A percentile compares a stretch with the other conserved stretches of the same genome.
These are phyloP conservation scores for Nysson spinosus DNA, from an alignment of 2,888 invertebrate species.

Conservation along the genomic window DNA sequence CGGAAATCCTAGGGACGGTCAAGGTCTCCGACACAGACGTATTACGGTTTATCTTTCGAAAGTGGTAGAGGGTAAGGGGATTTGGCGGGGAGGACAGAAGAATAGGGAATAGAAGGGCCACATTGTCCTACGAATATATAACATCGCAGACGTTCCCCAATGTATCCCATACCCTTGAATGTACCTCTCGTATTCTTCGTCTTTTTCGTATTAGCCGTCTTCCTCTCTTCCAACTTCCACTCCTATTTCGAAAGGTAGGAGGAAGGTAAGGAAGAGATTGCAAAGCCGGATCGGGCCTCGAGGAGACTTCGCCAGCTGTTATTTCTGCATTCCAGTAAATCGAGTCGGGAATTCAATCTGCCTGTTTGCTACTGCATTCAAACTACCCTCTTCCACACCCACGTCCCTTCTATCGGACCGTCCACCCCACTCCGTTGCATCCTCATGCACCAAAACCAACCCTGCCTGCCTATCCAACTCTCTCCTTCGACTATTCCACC, in stretches of 20 bases:
- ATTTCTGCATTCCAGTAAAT: conserved; percentile 72
- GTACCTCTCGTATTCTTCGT: conserved; percentile 39
- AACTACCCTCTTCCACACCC: conserved; percentile 47
- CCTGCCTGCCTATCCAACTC: background rate
- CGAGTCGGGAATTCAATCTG: conserved; percentile 73
- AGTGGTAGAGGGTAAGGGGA: conserved; percentile 56
- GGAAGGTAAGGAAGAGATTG: conserved; percentile 58
- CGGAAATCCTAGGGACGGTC: conserved; percentile 53
- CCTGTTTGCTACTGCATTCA: conserved; percentile 68
- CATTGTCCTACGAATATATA: conserved; percentile 46
- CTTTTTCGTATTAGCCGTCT: conserved; percentile 13
- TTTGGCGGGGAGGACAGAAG: conserved; percentile 42
- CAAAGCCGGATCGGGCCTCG: conserved; percentile 64
- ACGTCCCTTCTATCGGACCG: conserved; percentile 7
- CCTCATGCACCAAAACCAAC: background rate
- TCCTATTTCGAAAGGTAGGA: conserved; percentile 35
- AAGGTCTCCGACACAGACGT: conserved; percentile 48
- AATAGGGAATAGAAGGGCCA: conserved; percentile 7
- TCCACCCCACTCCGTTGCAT: conserved; percentile 1
- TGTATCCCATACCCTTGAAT: conserved; percentile 43
- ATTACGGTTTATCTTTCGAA: conserved; percentile 60
- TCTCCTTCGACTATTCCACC: background rate
- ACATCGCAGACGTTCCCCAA: conserved; percentile 25
- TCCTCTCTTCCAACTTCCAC: conserved; percentile 8
- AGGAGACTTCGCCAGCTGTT: conserved; percentile 67